Evolutionary conservation across 2,888 invertebrate genomes (phyloP).

Genomic region (Strigamia crassipes): DNA sequence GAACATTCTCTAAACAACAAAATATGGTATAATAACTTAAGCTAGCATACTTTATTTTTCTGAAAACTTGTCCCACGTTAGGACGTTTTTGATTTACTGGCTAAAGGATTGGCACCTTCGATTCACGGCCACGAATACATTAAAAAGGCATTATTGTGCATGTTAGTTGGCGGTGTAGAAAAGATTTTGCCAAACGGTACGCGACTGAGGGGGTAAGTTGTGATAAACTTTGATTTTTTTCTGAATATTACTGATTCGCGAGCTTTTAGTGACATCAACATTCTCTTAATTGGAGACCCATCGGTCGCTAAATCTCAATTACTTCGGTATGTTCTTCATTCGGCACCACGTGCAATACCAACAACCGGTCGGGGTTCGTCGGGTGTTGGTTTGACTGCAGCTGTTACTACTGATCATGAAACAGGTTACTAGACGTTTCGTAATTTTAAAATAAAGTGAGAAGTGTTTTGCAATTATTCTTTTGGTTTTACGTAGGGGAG

Average conservation of each 20-base stretch:
- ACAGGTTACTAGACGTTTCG: conserved; percentile 70
- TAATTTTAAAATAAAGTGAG: conserved; percentile 5
- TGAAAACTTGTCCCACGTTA: conserved; percentile 49
- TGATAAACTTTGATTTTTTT: neutral
- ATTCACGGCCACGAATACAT: conserved; percentile 97
- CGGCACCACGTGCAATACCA: conserved; percentile 93
- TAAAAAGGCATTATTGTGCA: conserved; percentile 92
- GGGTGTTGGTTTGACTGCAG: conserved; percentile 97
- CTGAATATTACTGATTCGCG: neutral
- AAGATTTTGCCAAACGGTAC: conserved; percentile 91
- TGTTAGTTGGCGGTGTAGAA: conserved; percentile 93
- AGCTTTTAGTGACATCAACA: conserved; percentile 73
- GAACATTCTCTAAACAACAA: conserved; percentile 68
- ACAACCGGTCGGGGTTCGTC: conserved; percentile 98
- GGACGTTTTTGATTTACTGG: conserved; percentile 85
- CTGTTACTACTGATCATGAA: conserved; percentile 94
- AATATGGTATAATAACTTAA: conserved; percentile 14
- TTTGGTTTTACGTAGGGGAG: conserved; percentile 57
- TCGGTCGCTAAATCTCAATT: conserved; percentile 98
- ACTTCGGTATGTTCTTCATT: conserved; percentile 87
- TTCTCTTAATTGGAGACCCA: conserved; percentile 95
- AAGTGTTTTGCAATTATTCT: neutral
- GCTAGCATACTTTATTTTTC: neutral
- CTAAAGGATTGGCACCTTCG: conserved; percentile 93
- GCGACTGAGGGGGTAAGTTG: conserved; percentile 76